These are phyloP conservation scores for Eutrigla gurnardus DNA, from an alignment of 2,797 vertebrate genomes.

Conservation along the genomic window DNA sequence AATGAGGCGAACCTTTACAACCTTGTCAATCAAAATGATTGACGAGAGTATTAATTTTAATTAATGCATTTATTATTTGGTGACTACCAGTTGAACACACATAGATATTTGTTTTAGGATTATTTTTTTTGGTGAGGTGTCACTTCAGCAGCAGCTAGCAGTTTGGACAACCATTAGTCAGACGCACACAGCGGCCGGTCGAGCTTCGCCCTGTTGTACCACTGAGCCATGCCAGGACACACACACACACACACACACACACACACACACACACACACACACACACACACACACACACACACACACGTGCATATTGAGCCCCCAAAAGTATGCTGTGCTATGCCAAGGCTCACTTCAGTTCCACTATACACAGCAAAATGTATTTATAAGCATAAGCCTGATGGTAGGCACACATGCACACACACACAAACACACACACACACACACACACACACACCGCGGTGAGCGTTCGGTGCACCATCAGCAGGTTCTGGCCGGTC, in stretches of 20 bases:
- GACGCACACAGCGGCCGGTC: conserved; percentile 25
- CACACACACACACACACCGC: conserved; percentile 26
- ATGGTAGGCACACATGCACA: conserved; percentile 53
- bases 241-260: conserved; percentile 45
- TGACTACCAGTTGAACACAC: too few species aligned
- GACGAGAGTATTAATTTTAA: too few species aligned
- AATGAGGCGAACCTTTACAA: too few species aligned
- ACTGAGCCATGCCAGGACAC: conserved; percentile 53
- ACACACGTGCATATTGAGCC: conserved; percentile 57
- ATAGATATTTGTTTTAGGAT: not conserved
- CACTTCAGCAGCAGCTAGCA: conserved; percentile 9
- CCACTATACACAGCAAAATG: conserved; percentile 85
- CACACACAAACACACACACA: conserved; percentile 8
- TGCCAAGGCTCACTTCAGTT: conserved; percentile 80
- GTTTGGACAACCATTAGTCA: conserved; percentile 32
- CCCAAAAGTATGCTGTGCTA: conserved; percentile 61
- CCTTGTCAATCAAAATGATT: too few species aligned
- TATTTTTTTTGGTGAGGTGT: not conserved
- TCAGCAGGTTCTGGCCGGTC: conserved; percentile 79
- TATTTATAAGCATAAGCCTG: conserved; percentile 85
- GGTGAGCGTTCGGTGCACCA: conserved; percentile 68
- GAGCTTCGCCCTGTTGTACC: conserved; percentile 36
- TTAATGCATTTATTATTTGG: too few species aligned
- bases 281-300: conserved; percentile 45
- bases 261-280: conserved; percentile 36